Percentiles rank a stretch among this genome's conserved stretches.
These are phyloP conservation scores for Melitaea cinxia DNA, from an alignment of 1,140 invertebrate species.

Conservation along the genomic window DNA sequence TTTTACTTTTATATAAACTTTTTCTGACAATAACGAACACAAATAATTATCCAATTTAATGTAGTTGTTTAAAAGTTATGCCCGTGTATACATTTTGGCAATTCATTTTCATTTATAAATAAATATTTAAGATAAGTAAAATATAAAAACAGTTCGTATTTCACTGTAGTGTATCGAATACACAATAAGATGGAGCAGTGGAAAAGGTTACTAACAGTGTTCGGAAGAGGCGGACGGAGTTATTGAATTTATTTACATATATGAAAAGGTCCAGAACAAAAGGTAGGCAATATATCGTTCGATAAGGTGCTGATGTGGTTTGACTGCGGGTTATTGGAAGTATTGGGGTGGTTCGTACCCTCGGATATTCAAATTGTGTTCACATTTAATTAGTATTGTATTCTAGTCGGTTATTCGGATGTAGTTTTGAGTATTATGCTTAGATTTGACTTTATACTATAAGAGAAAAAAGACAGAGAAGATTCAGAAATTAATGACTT, in stretches of 20 bases:
- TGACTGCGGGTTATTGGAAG: conserved; percentile 7
- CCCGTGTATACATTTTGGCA: too few species aligned
- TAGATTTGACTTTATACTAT: too few species aligned
- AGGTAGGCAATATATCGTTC: conserved; percentile 18
- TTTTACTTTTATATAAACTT: too few species aligned
- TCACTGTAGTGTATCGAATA: conserved; percentile 1
- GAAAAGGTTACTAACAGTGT: background rate
- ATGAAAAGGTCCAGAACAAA: conserved; percentile 22
- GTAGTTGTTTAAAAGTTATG: too few species aligned
- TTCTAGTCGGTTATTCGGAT: background rate
- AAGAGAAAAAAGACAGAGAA: too few species aligned
- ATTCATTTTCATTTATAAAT: too few species aligned
- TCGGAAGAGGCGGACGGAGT: background rate
- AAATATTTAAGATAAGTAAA: too few species aligned
- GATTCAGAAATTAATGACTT: too few species aligned
- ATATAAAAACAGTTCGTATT: too few species aligned
- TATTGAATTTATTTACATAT: conserved; percentile 27
- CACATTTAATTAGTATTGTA: background rate
- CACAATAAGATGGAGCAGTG: background rate
- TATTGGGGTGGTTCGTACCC: background rate
- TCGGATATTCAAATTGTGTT: background rate
- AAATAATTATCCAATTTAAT: too few species aligned
- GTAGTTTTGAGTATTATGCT: background rate
- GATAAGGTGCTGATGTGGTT: conserved; percentile 21
- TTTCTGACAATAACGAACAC: too few species aligned